Base-by-base conservation (phyloP, 2,797 vertebrate species). In the Helarctos malayanus region DNA sequence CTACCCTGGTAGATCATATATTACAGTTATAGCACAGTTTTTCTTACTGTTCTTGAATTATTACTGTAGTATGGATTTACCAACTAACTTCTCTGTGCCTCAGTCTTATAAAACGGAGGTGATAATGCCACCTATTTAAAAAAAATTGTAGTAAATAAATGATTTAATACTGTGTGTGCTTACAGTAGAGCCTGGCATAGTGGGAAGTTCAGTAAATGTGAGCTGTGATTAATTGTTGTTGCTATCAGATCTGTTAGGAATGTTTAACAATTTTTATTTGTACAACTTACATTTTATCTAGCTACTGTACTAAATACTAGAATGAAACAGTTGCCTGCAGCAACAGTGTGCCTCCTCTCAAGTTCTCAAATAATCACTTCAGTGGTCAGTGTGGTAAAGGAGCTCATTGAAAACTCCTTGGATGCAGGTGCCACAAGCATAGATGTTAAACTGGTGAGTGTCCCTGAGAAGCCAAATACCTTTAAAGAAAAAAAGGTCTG, bases 291-390 rank as follows among this genome's bases (percentile, higher is more conserved):
- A 57, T 87, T 94, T 97, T 93, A 56, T 97, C 71, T 80, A 99
- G 98, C 54, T 92, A 38, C 59, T 85, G 35, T 78, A 16, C 59
- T 88, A 84, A 81, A 96, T 94, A 78, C 2, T 93, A 98, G 15
- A 95, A 99, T 99, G 99, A 99, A 99, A 87, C 99, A 99, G 88
- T 98, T 99, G 91, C 98, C 99, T 1, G 95, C 99, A 8, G 99
- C 99, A 76, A 99, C 99, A 0, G 97, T 99, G 99, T 96, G 99
- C 99, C 69, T 99, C 99, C 95, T 99, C 99, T 99, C 99, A 85
- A 99, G 99, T 98, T 99, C 99, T 76, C 99, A 99, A 97, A 99
- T 99, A 94, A 99, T 99, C 97, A 99, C 99, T 0, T 99, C 99
- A 25, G 99, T 99, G 95, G 97, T 99, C 81, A 99, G 99, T 0